Conservation (phyloP, 2,888 invertebrate genomes). For the Sepiola atlantica region DNA sequence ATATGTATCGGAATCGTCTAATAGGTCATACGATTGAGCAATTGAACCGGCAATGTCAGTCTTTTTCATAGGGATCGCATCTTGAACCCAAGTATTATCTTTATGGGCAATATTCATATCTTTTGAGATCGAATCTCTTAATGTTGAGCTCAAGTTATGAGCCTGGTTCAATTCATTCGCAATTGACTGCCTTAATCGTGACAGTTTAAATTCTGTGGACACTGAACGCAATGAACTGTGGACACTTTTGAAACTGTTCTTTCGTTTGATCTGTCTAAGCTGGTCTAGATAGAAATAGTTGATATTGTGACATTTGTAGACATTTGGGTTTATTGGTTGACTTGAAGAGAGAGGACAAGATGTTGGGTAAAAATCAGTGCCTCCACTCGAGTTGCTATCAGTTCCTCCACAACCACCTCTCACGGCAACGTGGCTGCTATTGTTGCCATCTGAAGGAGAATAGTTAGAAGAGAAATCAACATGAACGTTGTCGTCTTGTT, state of each 20-base stretch:
- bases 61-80: conserved; percentile 47
- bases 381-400: conserved; percentile 44
- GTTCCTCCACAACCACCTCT: conserved; percentile 42
- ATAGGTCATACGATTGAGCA: conserved; percentile 64
- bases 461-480: conserved; percentile 55
- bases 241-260: conserved; percentile 45
- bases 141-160: conserved; percentile 54
- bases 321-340: background rate
- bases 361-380: conserved; percentile 44
- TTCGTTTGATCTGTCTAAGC: background rate
- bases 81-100: conserved; percentile 23
- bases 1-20: conserved; percentile 60
- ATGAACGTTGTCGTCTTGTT: conserved; percentile 60
- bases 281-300: background rate
- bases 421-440: conserved; percentile 48
- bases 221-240: conserved; percentile 50
- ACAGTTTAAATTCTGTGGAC: conserved; percentile 47
- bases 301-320: background rate
- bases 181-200: conserved; percentile 52
- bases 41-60: conserved; percentile 66
- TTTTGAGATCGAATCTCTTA: conserved; percentile 55
- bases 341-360: conserved; percentile 35
- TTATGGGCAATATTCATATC: conserved; percentile 55
- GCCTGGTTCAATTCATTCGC: conserved; percentile 58
- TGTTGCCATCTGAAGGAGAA: conserved; percentile 51